Percentiles rank a stretch among this genome's conserved stretches.
Evolutionary conservation across 2,797 vertebrate genomes (phyloP).

Genomic region (Staurois parvus): DNA sequence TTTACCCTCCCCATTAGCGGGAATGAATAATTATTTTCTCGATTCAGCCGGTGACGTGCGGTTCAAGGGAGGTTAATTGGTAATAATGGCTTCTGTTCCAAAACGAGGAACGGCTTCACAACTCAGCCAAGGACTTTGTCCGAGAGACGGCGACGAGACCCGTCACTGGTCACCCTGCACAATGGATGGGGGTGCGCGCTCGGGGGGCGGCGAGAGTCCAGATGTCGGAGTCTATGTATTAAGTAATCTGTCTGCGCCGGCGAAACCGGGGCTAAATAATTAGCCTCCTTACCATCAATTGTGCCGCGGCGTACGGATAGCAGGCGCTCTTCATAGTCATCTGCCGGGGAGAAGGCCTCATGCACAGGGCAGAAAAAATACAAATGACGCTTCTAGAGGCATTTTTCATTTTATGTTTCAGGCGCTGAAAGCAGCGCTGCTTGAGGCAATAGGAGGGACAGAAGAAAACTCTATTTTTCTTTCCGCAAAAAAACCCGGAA

Average conservation of each 20-base stretch:
- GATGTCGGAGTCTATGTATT: conserved; percentile 39
- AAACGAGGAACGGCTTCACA: conserved; percentile 60
- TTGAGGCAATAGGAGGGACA: no score
- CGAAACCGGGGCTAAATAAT: conserved; percentile 16
- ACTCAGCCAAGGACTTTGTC: conserved; percentile 60
- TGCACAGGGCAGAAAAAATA: no score
- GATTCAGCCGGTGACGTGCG: conserved; percentile 61
- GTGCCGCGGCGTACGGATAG: not conserved
- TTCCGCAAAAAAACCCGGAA: no score
- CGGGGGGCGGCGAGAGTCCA: conserved; percentile 32
- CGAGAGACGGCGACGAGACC: conserved; percentile 29
- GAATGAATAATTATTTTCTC: conserved; percentile 64
- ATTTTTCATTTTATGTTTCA: no score
- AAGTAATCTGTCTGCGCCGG: conserved; percentile 39
- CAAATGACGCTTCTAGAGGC: no score
- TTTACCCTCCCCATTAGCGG: conserved; percentile 63
- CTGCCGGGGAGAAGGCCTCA: not conserved
- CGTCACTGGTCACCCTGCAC: conserved; percentile 19
- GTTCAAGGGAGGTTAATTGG: conserved; percentile 63
- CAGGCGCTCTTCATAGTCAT: not conserved
- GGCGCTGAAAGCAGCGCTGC: no score
- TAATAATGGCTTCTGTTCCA: conserved; percentile 64
- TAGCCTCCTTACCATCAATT: conserved; percentile 38
- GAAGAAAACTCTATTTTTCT: no score
- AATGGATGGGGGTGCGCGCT: conserved; percentile 24